Evolutionary conservation across 2,797 vertebrate species (phyloP).

Genomic region (Rhinichthys osculus): DNA sequence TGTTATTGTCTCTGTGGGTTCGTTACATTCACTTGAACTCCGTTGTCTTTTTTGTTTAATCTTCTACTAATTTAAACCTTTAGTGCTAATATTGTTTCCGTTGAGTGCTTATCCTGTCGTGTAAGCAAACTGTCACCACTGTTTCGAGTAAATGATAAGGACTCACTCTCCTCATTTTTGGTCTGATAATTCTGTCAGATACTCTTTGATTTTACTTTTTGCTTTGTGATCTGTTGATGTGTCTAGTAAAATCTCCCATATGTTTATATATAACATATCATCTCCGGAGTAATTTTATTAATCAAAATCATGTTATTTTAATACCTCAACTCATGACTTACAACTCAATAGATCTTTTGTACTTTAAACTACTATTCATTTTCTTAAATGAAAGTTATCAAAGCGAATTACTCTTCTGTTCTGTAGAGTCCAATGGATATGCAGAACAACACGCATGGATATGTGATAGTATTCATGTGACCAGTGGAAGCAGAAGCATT

Average conservation of each 20-base stretch:
- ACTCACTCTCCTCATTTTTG: background rate
- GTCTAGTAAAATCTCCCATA: background rate
- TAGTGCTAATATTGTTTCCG: background rate
- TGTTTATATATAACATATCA: background rate
- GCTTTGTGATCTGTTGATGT: constrained; percentile 3
- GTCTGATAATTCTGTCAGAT: background rate
- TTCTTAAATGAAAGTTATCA: background rate
- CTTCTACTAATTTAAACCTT: background rate
- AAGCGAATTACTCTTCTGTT: background rate
- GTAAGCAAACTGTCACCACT: background rate
- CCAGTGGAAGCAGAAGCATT: constrained; percentile 6
- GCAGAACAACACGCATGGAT: constrained; percentile 61
- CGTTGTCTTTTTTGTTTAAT: background rate
- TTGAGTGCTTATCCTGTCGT: background rate
- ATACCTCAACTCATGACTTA: background rate
- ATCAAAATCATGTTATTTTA: background rate
- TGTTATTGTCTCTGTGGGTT: constrained; percentile 12
- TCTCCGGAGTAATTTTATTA: background rate
- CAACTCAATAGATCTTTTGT: no score
- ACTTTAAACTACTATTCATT: background rate
- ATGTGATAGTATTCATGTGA: constrained; percentile 65
- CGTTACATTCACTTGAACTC: background rate
- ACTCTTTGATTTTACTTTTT: background rate
- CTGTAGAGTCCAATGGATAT: constrained; percentile 55
- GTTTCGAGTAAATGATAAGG: background rate